phyloP scores from a whole-genome alignment of 2,113 vertebrate genomes.

The Cephalopterus ornatus region DNA sequence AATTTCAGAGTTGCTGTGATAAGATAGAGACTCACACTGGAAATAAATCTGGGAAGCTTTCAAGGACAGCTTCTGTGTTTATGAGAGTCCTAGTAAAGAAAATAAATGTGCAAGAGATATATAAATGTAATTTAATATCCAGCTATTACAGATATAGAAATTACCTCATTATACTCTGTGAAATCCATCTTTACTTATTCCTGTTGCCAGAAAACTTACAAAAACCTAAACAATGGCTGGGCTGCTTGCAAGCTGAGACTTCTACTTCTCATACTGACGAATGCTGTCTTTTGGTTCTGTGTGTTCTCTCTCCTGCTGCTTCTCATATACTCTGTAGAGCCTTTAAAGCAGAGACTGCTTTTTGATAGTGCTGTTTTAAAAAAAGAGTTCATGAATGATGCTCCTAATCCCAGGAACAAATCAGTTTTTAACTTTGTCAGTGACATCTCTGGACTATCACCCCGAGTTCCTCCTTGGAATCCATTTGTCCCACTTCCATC shows the following conservation, averaged over 20 bases:
- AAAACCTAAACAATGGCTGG: background rate
- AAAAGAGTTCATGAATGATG: background rate
- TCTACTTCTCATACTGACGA: background rate
- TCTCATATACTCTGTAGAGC: background rate
- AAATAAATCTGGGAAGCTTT: constrained; percentile 13
- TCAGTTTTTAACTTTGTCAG: background rate
- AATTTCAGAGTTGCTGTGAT: background rate
- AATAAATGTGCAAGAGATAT: constrained; percentile 3
- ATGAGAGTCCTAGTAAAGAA: constrained; percentile 6
- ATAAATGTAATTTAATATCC: background rate
- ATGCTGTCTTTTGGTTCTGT: background rate
- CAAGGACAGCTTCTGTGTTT: background rate
- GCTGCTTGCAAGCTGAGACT: background rate
- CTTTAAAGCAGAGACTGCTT: background rate
- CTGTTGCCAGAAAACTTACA: background rate
- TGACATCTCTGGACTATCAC: background rate
- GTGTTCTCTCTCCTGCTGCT: background rate
- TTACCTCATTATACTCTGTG: background rate
- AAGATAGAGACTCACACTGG: background rate
- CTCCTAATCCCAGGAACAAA: background rate
- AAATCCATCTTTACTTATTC: background rate
- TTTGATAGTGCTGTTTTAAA: background rate
- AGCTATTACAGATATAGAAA: constrained; percentile 22
- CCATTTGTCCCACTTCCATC: background rate
- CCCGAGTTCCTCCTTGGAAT: background rate